Percentiles rank a stretch among this genome's conserved stretches.
Evolutionary conservation across 2,797 vertebrate species (phyloP).

Genomic region (Lacerta viridis): DNA sequence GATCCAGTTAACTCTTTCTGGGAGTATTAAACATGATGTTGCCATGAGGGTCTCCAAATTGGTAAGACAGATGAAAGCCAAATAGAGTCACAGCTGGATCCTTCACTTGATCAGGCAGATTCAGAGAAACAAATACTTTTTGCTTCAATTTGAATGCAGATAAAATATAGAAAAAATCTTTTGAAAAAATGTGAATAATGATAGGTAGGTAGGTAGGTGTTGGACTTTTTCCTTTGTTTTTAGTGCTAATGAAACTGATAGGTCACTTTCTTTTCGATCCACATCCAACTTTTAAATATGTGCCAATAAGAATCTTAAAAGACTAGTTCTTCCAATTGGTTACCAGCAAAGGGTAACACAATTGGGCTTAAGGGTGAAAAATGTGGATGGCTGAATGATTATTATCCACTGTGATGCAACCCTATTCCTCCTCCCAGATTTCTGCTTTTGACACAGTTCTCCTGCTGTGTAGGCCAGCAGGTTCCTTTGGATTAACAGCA

Average conservation of each 20-base stretch:
- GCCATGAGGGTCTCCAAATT: not conserved
- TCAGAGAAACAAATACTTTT: slow-evolving; percentile 21
- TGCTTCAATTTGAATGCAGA: slow-evolving; percentile 41
- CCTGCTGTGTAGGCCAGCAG: slow-evolving; percentile 76
- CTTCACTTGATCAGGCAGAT: not conserved
- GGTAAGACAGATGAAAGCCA: not conserved
- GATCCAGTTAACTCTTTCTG: slow-evolving; percentile 28
- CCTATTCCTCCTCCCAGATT: slow-evolving; percentile 65
- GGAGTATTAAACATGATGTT: not conserved
- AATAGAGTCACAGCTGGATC: not conserved
- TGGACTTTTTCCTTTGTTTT: slow-evolving; percentile 33
- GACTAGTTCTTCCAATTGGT: slow-evolving; percentile 71
- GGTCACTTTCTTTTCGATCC: not conserved
- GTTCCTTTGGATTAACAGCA: slow-evolving; percentile 76
- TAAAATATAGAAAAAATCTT: slow-evolving; percentile 33
- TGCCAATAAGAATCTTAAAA: slow-evolving; percentile 66
- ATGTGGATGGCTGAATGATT: slow-evolving; percentile 74
- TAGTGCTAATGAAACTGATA: slow-evolving; percentile 31
- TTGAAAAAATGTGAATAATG: too few relatives aligned
- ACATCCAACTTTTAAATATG: slow-evolving; percentile 31
- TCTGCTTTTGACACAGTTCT: slow-evolving; percentile 75
- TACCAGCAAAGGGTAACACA: slow-evolving; percentile 78
- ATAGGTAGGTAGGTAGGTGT: not conserved
- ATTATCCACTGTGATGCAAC: slow-evolving; percentile 66
- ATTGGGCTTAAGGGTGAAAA: slow-evolving; percentile 75